Percentiles rank a stretch among this genome's conserved stretches.
Evolutionary conservation across 2,888 invertebrate species (phyloP).

Genomic region (Leistus spinibarbis): DNA sequence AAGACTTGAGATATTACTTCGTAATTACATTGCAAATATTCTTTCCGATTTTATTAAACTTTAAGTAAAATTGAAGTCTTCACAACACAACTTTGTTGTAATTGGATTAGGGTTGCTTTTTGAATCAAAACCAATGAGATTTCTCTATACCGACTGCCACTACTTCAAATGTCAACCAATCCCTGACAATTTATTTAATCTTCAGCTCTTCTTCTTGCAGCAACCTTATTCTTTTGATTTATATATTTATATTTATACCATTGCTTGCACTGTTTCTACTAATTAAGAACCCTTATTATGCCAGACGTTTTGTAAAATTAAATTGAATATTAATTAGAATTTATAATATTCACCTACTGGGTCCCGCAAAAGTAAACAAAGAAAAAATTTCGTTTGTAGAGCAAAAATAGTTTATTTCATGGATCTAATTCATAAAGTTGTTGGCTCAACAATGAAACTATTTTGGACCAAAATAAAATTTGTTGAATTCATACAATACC

Average conservation of each 20-base stretch:
- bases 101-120: conserved; percentile 32
- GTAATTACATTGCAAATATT: conserved; percentile 37
- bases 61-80: conserved; percentile 34
- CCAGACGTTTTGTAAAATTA: too few relatives aligned
- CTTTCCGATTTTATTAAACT: conserved; percentile 38
- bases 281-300: too few relatives aligned
- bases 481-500: too few relatives aligned
- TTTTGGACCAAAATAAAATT: too few relatives aligned
- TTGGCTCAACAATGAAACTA: too few relatives aligned
- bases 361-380: too few relatives aligned
- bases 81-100: conserved; percentile 32
- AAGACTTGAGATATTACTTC: conserved; percentile 32
- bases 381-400: too few relatives aligned
- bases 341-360: too few relatives aligned
- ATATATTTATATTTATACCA: neutral
- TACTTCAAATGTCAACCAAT: neutral
- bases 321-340: too few relatives aligned
- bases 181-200: neutral
- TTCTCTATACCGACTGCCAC: neutral
- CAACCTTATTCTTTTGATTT: too few relatives aligned
- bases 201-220: neutral
- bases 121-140: neutral
- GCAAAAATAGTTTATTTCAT: too few relatives aligned
- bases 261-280: neutral
- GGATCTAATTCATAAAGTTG: too few relatives aligned